phyloP scores from a whole-genome alignment of 2,113 vertebrate genomes.

The Cheilinus undulatus region DNA sequence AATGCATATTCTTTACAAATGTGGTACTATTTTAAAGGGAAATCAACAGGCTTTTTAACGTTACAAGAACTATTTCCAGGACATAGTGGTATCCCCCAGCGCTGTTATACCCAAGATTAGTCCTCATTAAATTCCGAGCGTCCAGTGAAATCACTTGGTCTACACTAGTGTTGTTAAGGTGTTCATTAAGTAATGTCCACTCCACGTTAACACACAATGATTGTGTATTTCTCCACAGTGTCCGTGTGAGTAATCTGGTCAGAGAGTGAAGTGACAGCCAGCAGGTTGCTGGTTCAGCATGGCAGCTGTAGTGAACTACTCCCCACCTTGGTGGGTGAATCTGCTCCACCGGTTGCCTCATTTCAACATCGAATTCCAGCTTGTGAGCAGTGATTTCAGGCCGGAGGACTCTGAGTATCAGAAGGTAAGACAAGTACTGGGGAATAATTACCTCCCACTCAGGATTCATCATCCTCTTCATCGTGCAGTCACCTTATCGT shows the following conservation, averaged over 20 bases:
- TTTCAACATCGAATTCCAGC: slow-evolving; percentile 91
- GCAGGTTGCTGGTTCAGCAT: slow-evolving; percentile 65
- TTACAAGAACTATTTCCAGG: too few relatives aligned
- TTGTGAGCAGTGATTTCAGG: slow-evolving; percentile 90
- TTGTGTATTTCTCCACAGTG: slow-evolving; percentile 45
- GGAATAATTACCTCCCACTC: slow-evolving; percentile 42
- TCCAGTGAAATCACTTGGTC: background rate
- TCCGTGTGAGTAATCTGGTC: slow-evolving; percentile 36
- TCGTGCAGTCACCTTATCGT: slow-evolving; percentile 36
- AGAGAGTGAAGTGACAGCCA: slow-evolving; percentile 28
- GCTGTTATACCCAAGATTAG: too few relatives aligned
- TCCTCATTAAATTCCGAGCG: too few relatives aligned
- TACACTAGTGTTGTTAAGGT: background rate
- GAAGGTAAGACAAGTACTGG: slow-evolving; percentile 85
- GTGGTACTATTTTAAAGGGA: too few relatives aligned
- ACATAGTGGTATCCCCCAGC: too few relatives aligned
- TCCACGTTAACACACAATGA: background rate
- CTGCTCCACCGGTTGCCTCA: slow-evolving; percentile 94
- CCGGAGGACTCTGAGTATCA: slow-evolving; percentile 94
- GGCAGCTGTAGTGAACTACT: slow-evolving; percentile 93
- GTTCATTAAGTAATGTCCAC: background rate
- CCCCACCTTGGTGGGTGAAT: slow-evolving; percentile 95
- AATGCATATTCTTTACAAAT: too few relatives aligned
- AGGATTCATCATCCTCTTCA: slow-evolving; percentile 46
- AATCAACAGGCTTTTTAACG: too few relatives aligned